phyloP scores from a whole-genome alignment of 2,797 vertebrate species.

The Sebastes wilsoni region DNA sequence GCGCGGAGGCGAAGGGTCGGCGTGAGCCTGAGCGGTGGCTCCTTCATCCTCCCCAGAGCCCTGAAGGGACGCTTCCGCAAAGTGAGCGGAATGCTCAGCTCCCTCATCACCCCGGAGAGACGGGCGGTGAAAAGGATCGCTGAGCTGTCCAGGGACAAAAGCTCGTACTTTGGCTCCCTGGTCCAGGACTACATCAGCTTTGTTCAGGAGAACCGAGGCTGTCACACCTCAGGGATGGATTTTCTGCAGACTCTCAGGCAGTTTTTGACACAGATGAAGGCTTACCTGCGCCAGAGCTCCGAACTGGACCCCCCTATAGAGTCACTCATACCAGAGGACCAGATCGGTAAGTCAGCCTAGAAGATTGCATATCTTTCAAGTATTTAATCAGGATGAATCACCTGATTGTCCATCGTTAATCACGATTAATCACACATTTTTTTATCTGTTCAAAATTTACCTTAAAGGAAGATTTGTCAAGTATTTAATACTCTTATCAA shows the following conservation, averaged over 20 bases:
- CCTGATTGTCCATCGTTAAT: too few relatives aligned
- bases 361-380: neutral
- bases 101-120: constrained; percentile 94
- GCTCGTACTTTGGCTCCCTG: constrained; percentile 94
- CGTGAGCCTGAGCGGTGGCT: constrained; percentile 73
- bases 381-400: too few relatives aligned
- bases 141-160: constrained; percentile 91
- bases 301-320: constrained; percentile 95
- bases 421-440: too few relatives aligned
- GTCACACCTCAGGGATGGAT: constrained; percentile 91
- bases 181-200: constrained; percentile 98
- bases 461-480: too few relatives aligned
- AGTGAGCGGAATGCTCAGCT: constrained; percentile 93
- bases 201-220: constrained; percentile 93
- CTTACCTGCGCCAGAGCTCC: constrained; percentile 93
- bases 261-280: constrained; percentile 98
- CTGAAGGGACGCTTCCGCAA: constrained; percentile 93
- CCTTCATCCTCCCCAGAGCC: constrained; percentile 90
- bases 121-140: constrained; percentile 90
- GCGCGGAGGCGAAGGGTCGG: constrained; percentile 83
- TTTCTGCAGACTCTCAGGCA: constrained; percentile 94
- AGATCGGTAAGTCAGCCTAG: constrained; percentile 87
- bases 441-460: too few relatives aligned
- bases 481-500: too few relatives aligned
- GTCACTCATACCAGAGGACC: constrained; percentile 94